Evolutionary conservation across 2,888 invertebrate genomes (phyloP).

Genomic region (Metalampra italica): DNA sequence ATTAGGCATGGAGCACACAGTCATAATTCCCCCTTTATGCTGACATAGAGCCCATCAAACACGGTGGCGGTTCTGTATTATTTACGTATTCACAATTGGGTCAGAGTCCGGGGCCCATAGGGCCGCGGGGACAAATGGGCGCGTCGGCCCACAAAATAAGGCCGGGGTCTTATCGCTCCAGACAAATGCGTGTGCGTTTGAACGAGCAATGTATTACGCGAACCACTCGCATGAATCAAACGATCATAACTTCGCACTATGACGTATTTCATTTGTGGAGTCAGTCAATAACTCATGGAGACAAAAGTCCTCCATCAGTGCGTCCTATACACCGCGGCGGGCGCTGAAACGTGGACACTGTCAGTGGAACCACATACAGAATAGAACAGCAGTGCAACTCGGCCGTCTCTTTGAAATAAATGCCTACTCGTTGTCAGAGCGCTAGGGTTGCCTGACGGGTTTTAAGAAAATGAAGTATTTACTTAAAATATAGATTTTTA

Average conservation of each 20-base stretch:
- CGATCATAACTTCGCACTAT: constrained; percentile 35
- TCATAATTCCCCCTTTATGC: constrained; percentile 4
- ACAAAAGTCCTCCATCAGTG: too few relatives aligned
- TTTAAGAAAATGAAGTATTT: too few relatives aligned
- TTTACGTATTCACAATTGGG: constrained; percentile 9
- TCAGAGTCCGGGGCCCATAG: constrained; percentile 7
- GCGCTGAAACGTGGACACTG: too few relatives aligned
- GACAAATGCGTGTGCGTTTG: constrained; percentile 45
- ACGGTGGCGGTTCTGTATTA: constrained; percentile 4
- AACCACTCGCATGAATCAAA: constrained; percentile 48
- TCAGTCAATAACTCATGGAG: too few relatives aligned
- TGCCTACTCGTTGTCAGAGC: too few relatives aligned
- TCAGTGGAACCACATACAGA: too few relatives aligned
- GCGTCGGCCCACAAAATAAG: constrained; percentile 23
- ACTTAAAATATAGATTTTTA: too few relatives aligned
- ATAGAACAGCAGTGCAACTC: too few relatives aligned
- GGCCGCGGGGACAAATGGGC: constrained; percentile 20
- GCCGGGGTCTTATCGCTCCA: constrained; percentile 31
- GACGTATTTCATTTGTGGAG: not conserved
- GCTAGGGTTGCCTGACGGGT: too few relatives aligned
- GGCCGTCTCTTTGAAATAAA: too few relatives aligned
- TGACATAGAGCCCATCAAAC: not conserved
- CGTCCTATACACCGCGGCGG: too few relatives aligned
- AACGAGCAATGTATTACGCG: constrained; percentile 41
- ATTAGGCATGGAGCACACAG: not conserved